phyloP scores from a whole-genome alignment of 2,113 vertebrate species.

The Leucosticte australis region DNA sequence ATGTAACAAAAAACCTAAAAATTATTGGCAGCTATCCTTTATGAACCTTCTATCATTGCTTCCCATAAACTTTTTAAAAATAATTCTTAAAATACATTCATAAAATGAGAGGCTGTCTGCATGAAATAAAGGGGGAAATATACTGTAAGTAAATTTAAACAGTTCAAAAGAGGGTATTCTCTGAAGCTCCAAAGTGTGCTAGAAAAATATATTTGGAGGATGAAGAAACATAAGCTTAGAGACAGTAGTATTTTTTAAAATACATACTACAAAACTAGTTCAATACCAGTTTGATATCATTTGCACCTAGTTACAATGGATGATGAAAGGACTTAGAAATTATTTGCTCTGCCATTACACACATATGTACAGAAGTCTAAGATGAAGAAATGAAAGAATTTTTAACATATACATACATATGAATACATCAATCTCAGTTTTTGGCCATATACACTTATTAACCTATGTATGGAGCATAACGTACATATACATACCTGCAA shows the following conservation, averaged over 20 bases:
- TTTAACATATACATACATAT: background rate
- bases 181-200: background rate
- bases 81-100: background rate
- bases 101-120: background rate
- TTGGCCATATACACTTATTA: background rate
- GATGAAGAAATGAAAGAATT: background rate
- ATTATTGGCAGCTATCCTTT: background rate
- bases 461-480: background rate
- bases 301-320: background rate
- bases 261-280: background rate
- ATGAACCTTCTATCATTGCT: background rate
- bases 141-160: background rate
- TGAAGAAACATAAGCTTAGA: background rate
- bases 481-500: background rate
- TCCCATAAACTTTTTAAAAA: background rate
- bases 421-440: background rate
- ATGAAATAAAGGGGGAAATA: background rate
- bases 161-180: background rate
- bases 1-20: background rate
- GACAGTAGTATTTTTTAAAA: background rate
- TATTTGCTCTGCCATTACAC: background rate
- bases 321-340: background rate
- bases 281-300: background rate
- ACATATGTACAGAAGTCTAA: background rate
- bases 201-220: background rate